A percentile compares a stretch with the other conserved stretches of the same genome.
These are phyloP conservation scores for Gymnosoma rotundatum DNA, from an alignment of 2,888 invertebrate species.

Conservation along the genomic window DNA sequence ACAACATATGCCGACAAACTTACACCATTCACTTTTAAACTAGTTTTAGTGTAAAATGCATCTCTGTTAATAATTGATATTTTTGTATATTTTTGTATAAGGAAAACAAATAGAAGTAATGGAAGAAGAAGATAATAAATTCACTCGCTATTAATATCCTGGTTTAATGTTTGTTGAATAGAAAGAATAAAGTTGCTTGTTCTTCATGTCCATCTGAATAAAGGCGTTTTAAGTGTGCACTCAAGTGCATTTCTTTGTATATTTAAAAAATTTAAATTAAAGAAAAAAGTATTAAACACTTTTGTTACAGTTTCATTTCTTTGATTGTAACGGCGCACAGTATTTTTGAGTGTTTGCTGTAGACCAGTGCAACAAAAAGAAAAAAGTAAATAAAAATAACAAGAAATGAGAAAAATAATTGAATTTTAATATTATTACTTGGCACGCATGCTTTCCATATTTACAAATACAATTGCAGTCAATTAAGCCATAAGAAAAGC, in stretches of 20 bases:
- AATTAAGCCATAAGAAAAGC: conserved; percentile 38
- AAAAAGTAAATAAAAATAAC: not conserved
- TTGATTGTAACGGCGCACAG: conserved; percentile 38
- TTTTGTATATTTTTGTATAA: not conserved
- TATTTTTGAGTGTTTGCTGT: conserved; percentile 18
- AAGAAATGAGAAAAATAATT: conserved; percentile 45
- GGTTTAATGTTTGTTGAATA: conserved; percentile 28
- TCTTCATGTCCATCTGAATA: conserved; percentile 46
- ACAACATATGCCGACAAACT: conserved; percentile 73
- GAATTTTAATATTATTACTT: conserved; percentile 69
- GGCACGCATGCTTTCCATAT: conserved; percentile 62
- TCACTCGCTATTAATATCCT: conserved; percentile 50
- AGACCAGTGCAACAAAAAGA: not conserved
- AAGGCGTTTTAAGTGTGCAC: conserved; percentile 50
- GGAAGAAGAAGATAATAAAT: not conserved
- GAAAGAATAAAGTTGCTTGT: conserved; percentile 46
- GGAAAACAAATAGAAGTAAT: not conserved
- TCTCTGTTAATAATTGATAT: conserved; percentile 41
- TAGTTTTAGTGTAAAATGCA: conserved; percentile 38
- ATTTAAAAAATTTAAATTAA: conserved; percentile 10
- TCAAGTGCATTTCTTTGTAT: conserved; percentile 2
- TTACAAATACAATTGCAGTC: conserved; percentile 34
- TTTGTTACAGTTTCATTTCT: conserved; percentile 47
- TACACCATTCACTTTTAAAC: not conserved
- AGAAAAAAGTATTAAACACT: not conserved